phyloP scores from a whole-genome alignment of 2,113 vertebrate genomes.

The Zapornia atra region DNA sequence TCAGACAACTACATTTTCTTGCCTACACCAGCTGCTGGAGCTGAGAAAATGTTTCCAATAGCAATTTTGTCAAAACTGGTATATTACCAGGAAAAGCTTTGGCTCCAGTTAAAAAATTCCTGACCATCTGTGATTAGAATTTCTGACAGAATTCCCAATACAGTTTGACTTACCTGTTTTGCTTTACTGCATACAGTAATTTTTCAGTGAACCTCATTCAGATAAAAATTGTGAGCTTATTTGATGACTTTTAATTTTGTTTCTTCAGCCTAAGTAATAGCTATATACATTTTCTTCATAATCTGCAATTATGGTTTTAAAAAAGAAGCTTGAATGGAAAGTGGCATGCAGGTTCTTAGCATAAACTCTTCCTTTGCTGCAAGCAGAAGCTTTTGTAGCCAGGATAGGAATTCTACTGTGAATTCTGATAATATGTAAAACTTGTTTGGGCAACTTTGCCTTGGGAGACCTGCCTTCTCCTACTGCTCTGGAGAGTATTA shows the following conservation, averaged over 20 bases:
- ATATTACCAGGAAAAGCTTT: conserved; percentile 19
- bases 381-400: neutral
- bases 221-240: neutral
- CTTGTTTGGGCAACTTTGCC: neutral
- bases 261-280: neutral
- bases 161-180: neutral
- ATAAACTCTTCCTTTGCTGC: neutral
- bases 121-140: neutral
- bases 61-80: neutral
- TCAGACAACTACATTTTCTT: conserved; percentile 25
- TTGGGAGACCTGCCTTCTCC: too few species aligned
- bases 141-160: neutral
- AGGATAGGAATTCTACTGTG: neutral
- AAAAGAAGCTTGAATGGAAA: neutral
- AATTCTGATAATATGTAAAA: neutral
- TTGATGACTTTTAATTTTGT: neutral
- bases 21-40: neutral
- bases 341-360: neutral
- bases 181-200: neutral
- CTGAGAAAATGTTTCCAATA: neutral
- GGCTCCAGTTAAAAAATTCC: neutral
- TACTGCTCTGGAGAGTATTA: too few species aligned
- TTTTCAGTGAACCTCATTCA: neutral
- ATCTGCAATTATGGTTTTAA: neutral
- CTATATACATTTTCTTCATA: neutral